Evolutionary conservation across 2,113 vertebrate species (phyloP).

Genomic region (Tricholaema leucomelas): DNA sequence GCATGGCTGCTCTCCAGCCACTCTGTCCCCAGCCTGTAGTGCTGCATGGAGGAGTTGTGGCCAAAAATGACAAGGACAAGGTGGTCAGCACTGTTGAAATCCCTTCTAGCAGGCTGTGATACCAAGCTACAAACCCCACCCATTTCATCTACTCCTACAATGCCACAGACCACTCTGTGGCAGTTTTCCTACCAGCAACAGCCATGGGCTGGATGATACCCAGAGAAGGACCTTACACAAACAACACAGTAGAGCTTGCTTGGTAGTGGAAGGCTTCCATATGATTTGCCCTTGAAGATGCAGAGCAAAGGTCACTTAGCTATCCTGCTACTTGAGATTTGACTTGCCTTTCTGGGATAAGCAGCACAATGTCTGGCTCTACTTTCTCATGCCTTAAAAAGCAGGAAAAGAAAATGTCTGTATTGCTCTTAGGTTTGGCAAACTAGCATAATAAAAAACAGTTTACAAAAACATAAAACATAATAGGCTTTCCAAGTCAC

Average conservation of each 20-base stretch:
- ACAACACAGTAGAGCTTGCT: neutral
- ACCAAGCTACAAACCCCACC: neutral
- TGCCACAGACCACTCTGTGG: neutral
- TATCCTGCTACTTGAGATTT: neutral
- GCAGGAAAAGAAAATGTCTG: neutral
- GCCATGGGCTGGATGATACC: neutral
- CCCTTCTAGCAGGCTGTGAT: neutral
- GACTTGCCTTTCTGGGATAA: neutral
- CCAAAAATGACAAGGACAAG: neutral
- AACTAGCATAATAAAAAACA: neutral
- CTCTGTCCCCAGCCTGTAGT: too few species aligned
- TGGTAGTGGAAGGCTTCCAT: neutral
- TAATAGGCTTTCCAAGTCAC: neutral
- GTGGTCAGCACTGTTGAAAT: neutral
- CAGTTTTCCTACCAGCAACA: neutral
- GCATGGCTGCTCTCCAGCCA: too few species aligned
- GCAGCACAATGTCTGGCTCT: neutral
- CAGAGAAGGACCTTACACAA: neutral
- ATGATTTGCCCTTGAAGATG: neutral
- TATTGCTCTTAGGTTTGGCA: neutral
- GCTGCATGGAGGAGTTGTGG: too few species aligned
- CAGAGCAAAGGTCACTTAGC: neutral
- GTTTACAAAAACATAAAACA: neutral
- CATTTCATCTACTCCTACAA: neutral
- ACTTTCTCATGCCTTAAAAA: neutral